These are phyloP conservation scores for Hedya salicella DNA, from an alignment of 2,888 invertebrate species.

Conservation along the genomic window DNA sequence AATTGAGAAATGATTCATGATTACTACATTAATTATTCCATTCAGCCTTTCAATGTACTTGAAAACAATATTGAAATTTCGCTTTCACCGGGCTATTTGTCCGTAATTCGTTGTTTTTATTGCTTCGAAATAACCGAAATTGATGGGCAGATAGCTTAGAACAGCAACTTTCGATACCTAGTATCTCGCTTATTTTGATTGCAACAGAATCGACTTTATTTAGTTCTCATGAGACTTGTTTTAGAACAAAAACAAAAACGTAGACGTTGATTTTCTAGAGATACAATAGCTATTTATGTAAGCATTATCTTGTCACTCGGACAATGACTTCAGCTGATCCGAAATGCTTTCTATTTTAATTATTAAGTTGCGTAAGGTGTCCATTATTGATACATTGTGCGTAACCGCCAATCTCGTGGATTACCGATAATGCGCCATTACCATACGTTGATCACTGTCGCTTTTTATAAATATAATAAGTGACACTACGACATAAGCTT, in stretches of 20 bases:
- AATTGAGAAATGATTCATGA: slow-evolving; percentile 56
- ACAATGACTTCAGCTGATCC: slow-evolving; percentile 45
- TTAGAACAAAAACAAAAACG: neutral
- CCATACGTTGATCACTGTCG: neutral
- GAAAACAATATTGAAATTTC: slow-evolving; percentile 74
- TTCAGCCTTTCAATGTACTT: slow-evolving; percentile 65
- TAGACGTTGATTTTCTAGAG: slow-evolving; percentile 4
- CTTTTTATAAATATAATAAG: no score
- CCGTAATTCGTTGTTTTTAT: slow-evolving; percentile 61
- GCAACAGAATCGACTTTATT: slow-evolving; percentile 2
- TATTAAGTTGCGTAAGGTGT: slow-evolving; percentile 60
- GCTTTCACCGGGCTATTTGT: slow-evolving; percentile 76
- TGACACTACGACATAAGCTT: no score
- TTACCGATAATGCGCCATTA: neutral
- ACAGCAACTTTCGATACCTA: slow-evolving; percentile 7
- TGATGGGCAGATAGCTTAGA: slow-evolving; percentile 60
- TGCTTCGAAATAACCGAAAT: slow-evolving; percentile 69
- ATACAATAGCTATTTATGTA: slow-evolving; percentile 62
- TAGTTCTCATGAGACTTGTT: neutral
- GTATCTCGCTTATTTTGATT: neutral
- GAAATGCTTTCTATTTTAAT: slow-evolving; percentile 70
- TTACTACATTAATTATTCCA: slow-evolving; percentile 75
- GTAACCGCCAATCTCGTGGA: neutral
- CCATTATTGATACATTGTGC: slow-evolving; percentile 43
- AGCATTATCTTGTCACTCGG: slow-evolving; percentile 66